Percentiles rank a stretch among this genome's conserved stretches.
These are phyloP conservation scores for Maniola hyperantus DNA, from an alignment of 2,888 invertebrate genomes.

Conservation along the genomic window DNA sequence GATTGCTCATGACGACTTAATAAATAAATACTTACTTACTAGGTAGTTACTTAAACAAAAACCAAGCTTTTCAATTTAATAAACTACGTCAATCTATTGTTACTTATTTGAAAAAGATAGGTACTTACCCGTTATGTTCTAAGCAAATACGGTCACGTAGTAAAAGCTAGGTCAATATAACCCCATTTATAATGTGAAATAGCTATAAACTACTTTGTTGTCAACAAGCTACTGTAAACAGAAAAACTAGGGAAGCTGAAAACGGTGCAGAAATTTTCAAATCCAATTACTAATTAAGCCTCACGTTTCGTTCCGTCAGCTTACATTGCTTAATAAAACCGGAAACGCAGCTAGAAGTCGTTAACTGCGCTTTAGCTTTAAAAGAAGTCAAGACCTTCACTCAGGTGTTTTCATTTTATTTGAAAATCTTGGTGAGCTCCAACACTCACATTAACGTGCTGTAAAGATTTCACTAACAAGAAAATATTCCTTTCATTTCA, in stretches of 20 bases:
- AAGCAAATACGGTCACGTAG: slow-evolving; percentile 13
- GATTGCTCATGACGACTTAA: too few species aligned
- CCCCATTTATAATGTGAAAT: slow-evolving; percentile 31
- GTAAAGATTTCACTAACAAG: slow-evolving; percentile 51
- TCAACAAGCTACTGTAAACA: slow-evolving; percentile 34
- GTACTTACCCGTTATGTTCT: not conserved
- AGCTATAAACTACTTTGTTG: slow-evolving; percentile 31
- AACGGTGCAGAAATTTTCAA: slow-evolving; percentile 57
- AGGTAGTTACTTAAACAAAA: not conserved
- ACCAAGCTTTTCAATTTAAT: not conserved
- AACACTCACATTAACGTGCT: slow-evolving; percentile 47
- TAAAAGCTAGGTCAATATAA: slow-evolving; percentile 30
- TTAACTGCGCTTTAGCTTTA: slow-evolving; percentile 65
- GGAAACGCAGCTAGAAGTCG: slow-evolving; percentile 61
- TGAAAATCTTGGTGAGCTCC: slow-evolving; percentile 53
- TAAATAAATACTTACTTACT: too few species aligned
- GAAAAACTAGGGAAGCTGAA: slow-evolving; percentile 48
- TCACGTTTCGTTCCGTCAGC: slow-evolving; percentile 59
- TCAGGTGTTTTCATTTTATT: slow-evolving; percentile 65
- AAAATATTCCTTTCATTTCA: slow-evolving; percentile 47
- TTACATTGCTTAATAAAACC: slow-evolving; percentile 71
- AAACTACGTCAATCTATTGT: not conserved
- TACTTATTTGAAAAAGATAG: not conserved
- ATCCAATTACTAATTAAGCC: slow-evolving; percentile 72
- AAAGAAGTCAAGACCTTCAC: slow-evolving; percentile 67